A percentile compares a stretch with the other conserved stretches of the same genome.
Conservation (phyloP, 2,797 vertebrate genomes). For the Hyperoplus lanceolatus region DNA sequence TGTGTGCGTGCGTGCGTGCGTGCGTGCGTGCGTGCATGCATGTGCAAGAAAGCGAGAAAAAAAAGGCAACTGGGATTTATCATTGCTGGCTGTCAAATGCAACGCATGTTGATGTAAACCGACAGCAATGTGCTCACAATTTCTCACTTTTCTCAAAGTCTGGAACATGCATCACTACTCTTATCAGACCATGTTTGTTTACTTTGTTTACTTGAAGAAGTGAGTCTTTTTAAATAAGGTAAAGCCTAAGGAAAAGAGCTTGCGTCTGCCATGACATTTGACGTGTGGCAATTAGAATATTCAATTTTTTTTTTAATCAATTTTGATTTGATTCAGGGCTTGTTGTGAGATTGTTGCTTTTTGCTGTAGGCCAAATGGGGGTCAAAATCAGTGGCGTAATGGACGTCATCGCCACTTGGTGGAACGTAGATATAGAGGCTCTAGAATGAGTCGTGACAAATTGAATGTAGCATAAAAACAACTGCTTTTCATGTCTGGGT, state of each 20-base stretch:
- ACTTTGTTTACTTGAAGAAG: slow-evolving; percentile 13
- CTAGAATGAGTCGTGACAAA: slow-evolving; percentile 59
- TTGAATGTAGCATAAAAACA: slow-evolving; percentile 38
- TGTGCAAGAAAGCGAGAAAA: neutral
- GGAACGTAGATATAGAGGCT: slow-evolving; percentile 38
- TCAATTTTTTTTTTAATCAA: slow-evolving; percentile 33
- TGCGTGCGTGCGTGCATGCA: neutral
- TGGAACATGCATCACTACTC: slow-evolving; percentile 32
- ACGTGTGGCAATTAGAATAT: slow-evolving; percentile 42
- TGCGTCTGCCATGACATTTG: slow-evolving; percentile 26
- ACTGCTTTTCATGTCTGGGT: neutral
- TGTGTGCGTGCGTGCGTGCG: neutral
- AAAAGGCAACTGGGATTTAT: slow-evolving; percentile 36
- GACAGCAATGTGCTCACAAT: slow-evolving; percentile 19
- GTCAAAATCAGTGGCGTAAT: slow-evolving; percentile 38
- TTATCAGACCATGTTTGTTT: slow-evolving; percentile 32
- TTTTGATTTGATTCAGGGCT: slow-evolving; percentile 30
- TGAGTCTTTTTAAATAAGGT: neutral
- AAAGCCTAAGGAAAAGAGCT: slow-evolving; percentile 11
- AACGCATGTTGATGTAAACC: slow-evolving; percentile 42
- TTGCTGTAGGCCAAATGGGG: slow-evolving; percentile 38
- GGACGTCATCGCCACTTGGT: slow-evolving; percentile 36
- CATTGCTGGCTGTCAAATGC: slow-evolving; percentile 26
- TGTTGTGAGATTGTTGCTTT: slow-evolving; percentile 31
- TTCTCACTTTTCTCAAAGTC: slow-evolving; percentile 35